Conservation (phyloP, 2,797 vertebrate species). For the Oreortyx pictus region DNA sequence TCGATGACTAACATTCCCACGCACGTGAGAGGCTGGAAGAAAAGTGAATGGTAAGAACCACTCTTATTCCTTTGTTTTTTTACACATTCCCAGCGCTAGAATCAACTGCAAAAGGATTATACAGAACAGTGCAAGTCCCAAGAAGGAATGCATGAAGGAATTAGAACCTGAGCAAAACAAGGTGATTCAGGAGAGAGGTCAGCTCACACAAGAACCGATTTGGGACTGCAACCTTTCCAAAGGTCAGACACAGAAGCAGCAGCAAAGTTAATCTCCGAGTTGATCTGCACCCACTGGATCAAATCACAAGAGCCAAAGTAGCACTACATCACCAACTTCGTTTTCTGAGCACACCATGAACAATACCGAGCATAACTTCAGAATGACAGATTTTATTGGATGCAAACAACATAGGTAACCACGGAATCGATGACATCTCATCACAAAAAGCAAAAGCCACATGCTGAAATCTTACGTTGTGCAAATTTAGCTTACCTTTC, state of each 20-base stretch:
- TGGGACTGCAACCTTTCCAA: not conserved
- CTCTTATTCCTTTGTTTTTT: not conserved
- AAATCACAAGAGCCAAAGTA: constrained; percentile 1
- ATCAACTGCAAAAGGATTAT: not conserved
- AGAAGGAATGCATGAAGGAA: not conserved
- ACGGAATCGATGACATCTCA: not conserved
- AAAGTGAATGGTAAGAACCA: not conserved
- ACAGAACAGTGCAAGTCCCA: not conserved
- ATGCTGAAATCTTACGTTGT: constrained; percentile 2
- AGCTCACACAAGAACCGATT: not conserved
- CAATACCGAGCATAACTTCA: not conserved
- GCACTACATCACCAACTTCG: constrained; percentile 37
- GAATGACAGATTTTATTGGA: not conserved
- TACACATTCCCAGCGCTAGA: not conserved
- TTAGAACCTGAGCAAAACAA: not conserved
- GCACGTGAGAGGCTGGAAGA: not conserved
- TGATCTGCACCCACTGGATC: not conserved
- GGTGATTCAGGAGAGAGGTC: not conserved
- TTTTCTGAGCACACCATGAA: not conserved
- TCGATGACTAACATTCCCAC: not conserved
- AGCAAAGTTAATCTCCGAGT: not conserved
- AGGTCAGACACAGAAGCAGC: not conserved
- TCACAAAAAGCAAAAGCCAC: not conserved
- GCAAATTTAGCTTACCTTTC: constrained; percentile 24
- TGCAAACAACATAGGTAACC: not conserved